These are phyloP conservation scores for Apocheima hispidaria DNA, from an alignment of 2,888 invertebrate genomes.

Conservation along the genomic window DNA sequence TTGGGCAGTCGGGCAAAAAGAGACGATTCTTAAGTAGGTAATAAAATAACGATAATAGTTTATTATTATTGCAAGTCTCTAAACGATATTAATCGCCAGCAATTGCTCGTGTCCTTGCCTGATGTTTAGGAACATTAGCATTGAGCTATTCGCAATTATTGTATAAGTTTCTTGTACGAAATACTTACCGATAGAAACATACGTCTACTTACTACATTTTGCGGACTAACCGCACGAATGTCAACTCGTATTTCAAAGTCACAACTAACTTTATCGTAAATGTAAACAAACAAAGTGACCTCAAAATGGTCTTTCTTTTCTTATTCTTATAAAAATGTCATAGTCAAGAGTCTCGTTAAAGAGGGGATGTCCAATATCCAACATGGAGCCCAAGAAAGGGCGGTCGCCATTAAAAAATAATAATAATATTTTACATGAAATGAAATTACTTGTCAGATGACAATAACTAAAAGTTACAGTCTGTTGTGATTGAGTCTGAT, in stretches of 20 bases:
- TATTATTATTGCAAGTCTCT: neutral
- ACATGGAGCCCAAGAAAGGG: no score
- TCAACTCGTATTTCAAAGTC: slow-evolving; percentile 14
- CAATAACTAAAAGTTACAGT: neutral
- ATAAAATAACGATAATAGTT: neutral
- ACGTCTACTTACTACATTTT: neutral
- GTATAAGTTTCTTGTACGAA: slow-evolving; percentile 21
- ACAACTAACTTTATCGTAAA: neutral
- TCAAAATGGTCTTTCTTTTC: neutral
- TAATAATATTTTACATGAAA: neutral
- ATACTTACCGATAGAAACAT: neutral
- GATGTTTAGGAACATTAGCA: slow-evolving; percentile 43
- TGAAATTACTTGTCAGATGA: neutral
- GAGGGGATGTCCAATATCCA: no score
- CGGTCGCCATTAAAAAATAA: no score
- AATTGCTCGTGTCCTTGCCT: slow-evolving; percentile 42
- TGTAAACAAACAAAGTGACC: neutral
- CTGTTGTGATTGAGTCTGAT: neutral
- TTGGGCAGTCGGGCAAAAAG: neutral
- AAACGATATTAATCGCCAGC: slow-evolving; percentile 32
- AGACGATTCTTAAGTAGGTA: neutral
- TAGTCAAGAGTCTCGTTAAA: no score
- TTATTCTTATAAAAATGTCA: neutral
- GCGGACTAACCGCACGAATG: slow-evolving; percentile 22
- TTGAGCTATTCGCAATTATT: slow-evolving; percentile 37